Conservation (phyloP, 2,888 invertebrate genomes). For the Meta bourneti region DNA sequence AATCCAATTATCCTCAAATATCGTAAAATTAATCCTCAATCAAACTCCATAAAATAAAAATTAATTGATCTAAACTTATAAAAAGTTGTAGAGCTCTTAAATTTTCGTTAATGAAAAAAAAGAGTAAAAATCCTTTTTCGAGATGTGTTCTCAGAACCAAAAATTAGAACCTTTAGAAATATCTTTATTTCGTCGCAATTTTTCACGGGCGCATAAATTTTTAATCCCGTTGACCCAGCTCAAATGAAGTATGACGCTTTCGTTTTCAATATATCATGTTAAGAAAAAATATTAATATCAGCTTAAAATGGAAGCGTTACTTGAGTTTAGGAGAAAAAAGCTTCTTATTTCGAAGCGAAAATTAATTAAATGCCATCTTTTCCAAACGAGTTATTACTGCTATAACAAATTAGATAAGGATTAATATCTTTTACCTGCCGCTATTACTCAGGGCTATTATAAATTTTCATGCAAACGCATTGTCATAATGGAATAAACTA, state of each 20-base stretch:
- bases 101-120: not conserved
- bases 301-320: conserved; percentile 15
- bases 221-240: conserved; percentile 9
- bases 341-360: conserved; percentile 38
- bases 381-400: conserved; percentile 27
- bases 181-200: not conserved
- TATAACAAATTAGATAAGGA: conserved; percentile 48
- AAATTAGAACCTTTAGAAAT: conserved; percentile 2
- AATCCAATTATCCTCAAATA: not conserved
- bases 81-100: not conserved
- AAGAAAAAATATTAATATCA: conserved; percentile 31
- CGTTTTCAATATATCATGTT: not conserved
- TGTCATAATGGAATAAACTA: conserved; percentile 16
- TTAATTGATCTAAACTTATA: conserved; percentile 7
- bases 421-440: conserved; percentile 41
- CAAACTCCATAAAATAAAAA: conserved; percentile 5
- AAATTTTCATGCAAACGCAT: not conserved
- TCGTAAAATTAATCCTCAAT: conserved; percentile 15
- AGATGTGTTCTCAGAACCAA: not conserved
- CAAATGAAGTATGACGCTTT: not conserved
- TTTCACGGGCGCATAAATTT: conserved; percentile 7
- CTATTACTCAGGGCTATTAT: not conserved
- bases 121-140: not conserved
- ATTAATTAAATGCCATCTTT: conserved; percentile 33
- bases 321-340: not conserved